phyloP scores from a whole-genome alignment of 2,113 vertebrate genomes.

The Dicaeum eximium region DNA sequence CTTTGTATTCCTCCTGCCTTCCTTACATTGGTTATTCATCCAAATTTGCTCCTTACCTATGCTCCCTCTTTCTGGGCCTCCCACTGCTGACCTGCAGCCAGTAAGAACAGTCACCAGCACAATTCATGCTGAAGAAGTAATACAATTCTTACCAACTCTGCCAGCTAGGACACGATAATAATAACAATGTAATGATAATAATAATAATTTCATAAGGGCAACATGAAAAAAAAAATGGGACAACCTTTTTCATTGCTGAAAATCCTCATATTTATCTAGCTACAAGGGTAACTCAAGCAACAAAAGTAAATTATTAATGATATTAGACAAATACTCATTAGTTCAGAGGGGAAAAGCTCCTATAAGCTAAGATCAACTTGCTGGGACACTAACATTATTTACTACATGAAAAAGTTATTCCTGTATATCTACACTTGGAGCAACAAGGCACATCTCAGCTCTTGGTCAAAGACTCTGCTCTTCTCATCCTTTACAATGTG shows the following conservation, averaged over 20 bases:
- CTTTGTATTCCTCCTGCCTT: background rate
- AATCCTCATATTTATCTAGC: background rate
- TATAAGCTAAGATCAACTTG: background rate
- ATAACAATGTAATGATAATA: background rate
- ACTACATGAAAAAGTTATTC: background rate
- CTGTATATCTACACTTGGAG: background rate
- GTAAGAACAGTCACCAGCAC: background rate
- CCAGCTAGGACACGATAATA: background rate
- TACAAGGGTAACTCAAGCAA: background rate
- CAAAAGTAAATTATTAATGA: background rate
- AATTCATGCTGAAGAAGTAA: background rate
- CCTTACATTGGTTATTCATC: background rate
- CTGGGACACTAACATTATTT: background rate
- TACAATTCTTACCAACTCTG: background rate
- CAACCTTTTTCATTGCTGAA: background rate
- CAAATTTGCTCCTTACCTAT: background rate
- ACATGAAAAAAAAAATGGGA: background rate
- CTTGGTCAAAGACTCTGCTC: background rate
- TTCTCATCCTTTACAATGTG: background rate
- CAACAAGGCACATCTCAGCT: background rate
- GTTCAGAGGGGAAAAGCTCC: background rate
- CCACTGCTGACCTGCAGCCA: background rate
- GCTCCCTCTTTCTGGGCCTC: background rate
- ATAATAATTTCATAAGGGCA: background rate
- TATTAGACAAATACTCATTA: background rate